Percentiles rank a stretch among this genome's conserved stretches.
Evolutionary conservation across 2,888 invertebrate species (phyloP).

Genomic region (Caenorhabditis wallacei): DNA sequence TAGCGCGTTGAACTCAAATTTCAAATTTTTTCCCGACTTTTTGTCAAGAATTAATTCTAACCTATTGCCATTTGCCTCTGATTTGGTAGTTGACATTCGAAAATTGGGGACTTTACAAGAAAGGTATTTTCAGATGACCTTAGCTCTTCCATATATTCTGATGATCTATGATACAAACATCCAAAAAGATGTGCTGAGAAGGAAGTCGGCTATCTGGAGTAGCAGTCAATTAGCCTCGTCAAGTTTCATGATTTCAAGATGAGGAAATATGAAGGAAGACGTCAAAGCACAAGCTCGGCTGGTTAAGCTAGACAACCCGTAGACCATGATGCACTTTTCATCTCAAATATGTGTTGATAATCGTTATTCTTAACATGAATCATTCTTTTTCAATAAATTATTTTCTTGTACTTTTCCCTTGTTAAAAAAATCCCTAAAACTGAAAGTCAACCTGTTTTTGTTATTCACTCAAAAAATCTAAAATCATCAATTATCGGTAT

Average conservation of each 20-base stretch:
- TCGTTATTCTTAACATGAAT: too few species aligned
- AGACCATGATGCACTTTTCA: too few species aligned
- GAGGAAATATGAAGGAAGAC: too few species aligned
- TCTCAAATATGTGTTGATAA: too few species aligned
- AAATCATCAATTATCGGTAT: too few species aligned
- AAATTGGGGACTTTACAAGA: neutral
- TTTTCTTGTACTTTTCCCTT: too few species aligned
- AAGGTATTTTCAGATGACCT: slow-evolving; percentile 15
- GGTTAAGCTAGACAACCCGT: too few species aligned
- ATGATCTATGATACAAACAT: slow-evolving; percentile 16
- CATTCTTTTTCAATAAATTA: too few species aligned
- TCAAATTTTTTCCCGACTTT: neutral
- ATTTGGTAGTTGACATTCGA: slow-evolving; percentile 6
- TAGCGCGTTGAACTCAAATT: slow-evolving; percentile 7
- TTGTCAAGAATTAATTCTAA: neutral
- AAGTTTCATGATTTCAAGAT: slow-evolving; percentile 2
- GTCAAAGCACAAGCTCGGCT: too few species aligned
- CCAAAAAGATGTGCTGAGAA: neutral
- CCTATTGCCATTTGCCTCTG: slow-evolving; percentile 16
- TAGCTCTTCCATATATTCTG: slow-evolving; percentile 29
- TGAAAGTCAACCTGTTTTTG: too few species aligned
- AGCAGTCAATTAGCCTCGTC: neutral
- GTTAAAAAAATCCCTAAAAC: too few species aligned
- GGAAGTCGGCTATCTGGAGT: neutral
- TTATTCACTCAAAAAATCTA: too few species aligned